Evolutionary conservation across 2,797 vertebrate genomes (phyloP).

Genomic region (Channa striata): DNA sequence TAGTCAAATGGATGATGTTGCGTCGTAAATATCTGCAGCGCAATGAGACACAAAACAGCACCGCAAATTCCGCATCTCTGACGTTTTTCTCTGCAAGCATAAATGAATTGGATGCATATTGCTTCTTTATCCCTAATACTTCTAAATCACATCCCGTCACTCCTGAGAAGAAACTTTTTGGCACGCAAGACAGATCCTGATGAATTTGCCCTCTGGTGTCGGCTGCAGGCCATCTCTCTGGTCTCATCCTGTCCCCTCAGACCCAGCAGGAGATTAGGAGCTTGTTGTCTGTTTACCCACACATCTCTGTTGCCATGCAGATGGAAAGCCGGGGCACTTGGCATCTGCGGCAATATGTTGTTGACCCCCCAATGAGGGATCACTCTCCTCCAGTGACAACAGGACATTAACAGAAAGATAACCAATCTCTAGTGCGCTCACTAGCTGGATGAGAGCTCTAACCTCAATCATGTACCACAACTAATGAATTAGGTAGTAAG

Average conservation of each 20-base stretch:
- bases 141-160: conserved; percentile 69
- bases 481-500: conserved; percentile 80
- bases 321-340: conserved; percentile 69
- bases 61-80: conserved; percentile 41
- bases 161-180: conserved; percentile 71
- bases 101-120: conserved; percentile 65
- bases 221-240: conserved; percentile 65
- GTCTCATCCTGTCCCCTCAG: conserved; percentile 74
- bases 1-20: conserved; percentile 27
- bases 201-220: conserved; percentile 74
- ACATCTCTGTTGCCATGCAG: conserved; percentile 77
- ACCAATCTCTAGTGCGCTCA: conserved; percentile 63
- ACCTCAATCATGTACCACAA: conserved; percentile 78
- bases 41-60: conserved; percentile 26
- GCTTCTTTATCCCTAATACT: conserved; percentile 70
- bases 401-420: conserved; percentile 68
- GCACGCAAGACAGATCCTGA: conserved; percentile 68
- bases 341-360: conserved; percentile 60
- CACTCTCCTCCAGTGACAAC: conserved; percentile 73
- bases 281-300: conserved; percentile 78
- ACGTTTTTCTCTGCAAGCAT: conserved; percentile 37
- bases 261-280: conserved; percentile 79
- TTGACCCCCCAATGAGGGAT: conserved; percentile 65
- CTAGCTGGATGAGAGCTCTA: conserved; percentile 52
- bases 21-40: conserved; percentile 28